Percentiles rank a stretch among this genome's conserved stretches.
phyloP scores from a whole-genome alignment of 2,113 vertebrate genomes.

The Pungitius pungitius region DNA sequence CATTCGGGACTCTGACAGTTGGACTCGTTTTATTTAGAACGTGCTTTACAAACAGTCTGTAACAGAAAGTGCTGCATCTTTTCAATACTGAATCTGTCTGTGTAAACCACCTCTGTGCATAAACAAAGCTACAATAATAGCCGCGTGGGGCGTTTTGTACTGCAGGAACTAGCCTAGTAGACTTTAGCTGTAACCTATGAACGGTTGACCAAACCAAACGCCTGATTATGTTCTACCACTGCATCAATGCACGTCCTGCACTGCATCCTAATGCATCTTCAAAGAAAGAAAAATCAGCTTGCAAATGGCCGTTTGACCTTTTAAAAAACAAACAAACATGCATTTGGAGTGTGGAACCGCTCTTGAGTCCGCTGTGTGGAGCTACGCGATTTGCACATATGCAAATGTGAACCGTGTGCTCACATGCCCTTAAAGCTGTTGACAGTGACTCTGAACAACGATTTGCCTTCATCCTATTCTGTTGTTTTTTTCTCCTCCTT shows the following conservation, averaged over 20 bases:
- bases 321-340: no score
- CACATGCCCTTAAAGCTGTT: constrained; percentile 18
- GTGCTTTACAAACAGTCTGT: not conserved
- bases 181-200: no score
- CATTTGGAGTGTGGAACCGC: not conserved
- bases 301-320: no score
- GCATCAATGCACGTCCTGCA: not conserved
- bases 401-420: constrained; percentile 4
- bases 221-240: not conserved
- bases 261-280: no score
- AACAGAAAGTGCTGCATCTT: not conserved
- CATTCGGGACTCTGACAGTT: not conserved
- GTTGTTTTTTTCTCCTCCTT: not conserved
- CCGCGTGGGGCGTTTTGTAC: not conserved
- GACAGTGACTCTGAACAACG: constrained; percentile 24
- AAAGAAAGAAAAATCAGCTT: no score
- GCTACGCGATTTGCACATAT: constrained; percentile 3
- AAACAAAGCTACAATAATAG: not conserved
- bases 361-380: constrained; percentile 5
- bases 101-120: not conserved
- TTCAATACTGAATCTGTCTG: not conserved
- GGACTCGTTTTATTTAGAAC: not conserved
- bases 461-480: constrained; percentile 27
- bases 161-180: not conserved
- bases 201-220: no score